A percentile compares a stretch with the other conserved stretches of the same genome.
Conservation (phyloP, 2,113 vertebrate genomes). For the Burhinus bistriatus region DNA sequence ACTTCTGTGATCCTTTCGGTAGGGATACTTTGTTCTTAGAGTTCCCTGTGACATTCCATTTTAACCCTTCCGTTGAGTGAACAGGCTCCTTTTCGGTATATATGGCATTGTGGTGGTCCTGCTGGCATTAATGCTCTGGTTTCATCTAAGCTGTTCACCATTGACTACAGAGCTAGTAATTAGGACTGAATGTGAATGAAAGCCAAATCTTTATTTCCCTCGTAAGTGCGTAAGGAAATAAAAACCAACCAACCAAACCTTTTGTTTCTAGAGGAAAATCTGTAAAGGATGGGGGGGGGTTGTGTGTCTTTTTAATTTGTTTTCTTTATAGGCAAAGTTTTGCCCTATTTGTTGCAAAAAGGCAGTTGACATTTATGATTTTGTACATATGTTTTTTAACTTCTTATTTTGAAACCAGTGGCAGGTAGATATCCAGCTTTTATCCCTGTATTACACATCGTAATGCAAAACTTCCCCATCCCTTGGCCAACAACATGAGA, state of each 20-base stretch:
- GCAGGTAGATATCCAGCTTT: neutral
- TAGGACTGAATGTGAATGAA: neutral
- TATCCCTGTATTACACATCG: neutral
- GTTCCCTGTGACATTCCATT: neutral
- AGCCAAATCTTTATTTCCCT: neutral
- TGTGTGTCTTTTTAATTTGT: neutral
- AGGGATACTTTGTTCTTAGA: neutral
- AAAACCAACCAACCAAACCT: neutral
- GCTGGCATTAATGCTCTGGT: neutral
- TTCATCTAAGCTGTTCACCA: neutral
- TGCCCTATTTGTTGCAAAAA: neutral
- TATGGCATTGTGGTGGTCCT: neutral
- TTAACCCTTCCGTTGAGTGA: neutral
- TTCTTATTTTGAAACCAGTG: neutral
- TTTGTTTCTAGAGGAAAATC: neutral
- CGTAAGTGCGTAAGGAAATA: neutral
- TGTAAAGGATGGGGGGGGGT: neutral
- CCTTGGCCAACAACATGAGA: neutral
- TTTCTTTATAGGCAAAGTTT: neutral
- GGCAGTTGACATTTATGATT: neutral
- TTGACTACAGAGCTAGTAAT: neutral
- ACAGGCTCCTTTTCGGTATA: neutral
- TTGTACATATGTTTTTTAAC: neutral
- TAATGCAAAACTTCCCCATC: neutral
- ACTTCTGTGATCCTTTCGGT: accelerated